phyloP scores from a whole-genome alignment of 92 coral and sea anemone species.

The Umimayanthus chanpuru region DNA sequence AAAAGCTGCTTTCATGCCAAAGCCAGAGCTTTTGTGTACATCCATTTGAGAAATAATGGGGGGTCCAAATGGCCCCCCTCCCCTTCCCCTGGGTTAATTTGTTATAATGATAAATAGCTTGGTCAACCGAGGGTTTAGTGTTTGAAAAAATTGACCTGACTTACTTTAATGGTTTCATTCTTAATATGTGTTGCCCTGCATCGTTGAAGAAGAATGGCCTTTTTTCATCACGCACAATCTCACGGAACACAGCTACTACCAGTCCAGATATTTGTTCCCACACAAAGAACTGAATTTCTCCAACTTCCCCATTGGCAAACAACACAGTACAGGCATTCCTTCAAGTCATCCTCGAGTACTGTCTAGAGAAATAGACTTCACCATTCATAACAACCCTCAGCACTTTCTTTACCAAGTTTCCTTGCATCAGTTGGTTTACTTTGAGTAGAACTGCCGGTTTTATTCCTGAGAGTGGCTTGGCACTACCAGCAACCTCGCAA shows the following conservation, averaged over 20 bases:
- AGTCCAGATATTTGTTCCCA: conserved; percentile 34
- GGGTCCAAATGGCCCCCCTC: too few species aligned
- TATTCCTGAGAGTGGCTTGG: conserved; percentile 48
- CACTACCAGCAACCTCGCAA: conserved; percentile 61
- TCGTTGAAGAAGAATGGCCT: conserved; percentile 59
- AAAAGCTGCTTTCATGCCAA: too few species aligned
- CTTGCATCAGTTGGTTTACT: too few species aligned
- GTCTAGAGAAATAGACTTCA: conserved; percentile 50
- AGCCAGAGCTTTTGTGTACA: too few species aligned
- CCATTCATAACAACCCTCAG: conserved; percentile 43
- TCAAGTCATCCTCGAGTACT: conserved; percentile 59
- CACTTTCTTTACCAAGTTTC: conserved; percentile 36
- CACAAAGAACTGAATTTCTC: conserved; percentile 52
- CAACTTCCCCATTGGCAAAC: conserved; percentile 51
- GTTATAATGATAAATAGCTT: too few species aligned
- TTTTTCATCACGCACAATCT: conserved; percentile 42
- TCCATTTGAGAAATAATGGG: too few species aligned
- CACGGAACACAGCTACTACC: conserved; percentile 41
- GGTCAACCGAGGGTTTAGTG: too few species aligned
- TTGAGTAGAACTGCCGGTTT: too few species aligned
- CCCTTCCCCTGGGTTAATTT: too few species aligned
- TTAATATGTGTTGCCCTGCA: conserved; percentile 54
- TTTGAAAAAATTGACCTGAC: too few species aligned
- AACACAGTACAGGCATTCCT: conserved; percentile 53
- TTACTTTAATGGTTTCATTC: conserved; percentile 53